Percentiles rank a stretch among this genome's conserved stretches.
Evolutionary conservation across 1,140 invertebrate species (phyloP).

Genomic region (Pseudomyrmex sp.): DNA sequence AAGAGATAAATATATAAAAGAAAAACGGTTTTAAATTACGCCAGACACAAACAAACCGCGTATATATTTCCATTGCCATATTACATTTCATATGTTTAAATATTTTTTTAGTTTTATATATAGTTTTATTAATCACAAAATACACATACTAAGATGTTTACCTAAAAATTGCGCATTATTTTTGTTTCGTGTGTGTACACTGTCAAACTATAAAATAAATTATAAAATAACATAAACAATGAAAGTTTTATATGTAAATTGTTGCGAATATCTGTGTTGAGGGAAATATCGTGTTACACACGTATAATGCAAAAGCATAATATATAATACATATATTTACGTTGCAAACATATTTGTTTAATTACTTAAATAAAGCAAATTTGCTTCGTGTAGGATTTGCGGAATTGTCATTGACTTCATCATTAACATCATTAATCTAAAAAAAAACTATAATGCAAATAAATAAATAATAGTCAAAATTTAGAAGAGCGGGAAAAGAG

Average conservation of each 20-base stretch:
- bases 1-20: background rate
- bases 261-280: too few species aligned
- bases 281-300: too few species aligned
- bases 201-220: background rate
- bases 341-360: conserved; percentile 23
- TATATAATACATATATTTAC: background rate
- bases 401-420: too few species aligned
- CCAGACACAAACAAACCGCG: conserved; percentile 1
- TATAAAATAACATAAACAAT: background rate
- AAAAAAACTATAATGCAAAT: background rate
- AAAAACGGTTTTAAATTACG: conserved; percentile 4
- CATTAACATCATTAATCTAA: background rate
- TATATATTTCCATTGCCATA: background rate
- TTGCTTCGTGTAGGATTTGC: too few species aligned
- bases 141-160: background rate
- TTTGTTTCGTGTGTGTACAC: background rate
- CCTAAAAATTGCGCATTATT: background rate
- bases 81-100: conserved; percentile 7
- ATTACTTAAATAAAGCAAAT: conserved; percentile 13
- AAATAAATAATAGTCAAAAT: too few species aligned
- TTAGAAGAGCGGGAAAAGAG: too few species aligned
- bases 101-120: background rate
- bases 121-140: background rate
- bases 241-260: background rate
- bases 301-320: too few species aligned